Base-by-base conservation (phyloP, 1,140 invertebrate genomes). In the Euwallacea fornicatus region DNA sequence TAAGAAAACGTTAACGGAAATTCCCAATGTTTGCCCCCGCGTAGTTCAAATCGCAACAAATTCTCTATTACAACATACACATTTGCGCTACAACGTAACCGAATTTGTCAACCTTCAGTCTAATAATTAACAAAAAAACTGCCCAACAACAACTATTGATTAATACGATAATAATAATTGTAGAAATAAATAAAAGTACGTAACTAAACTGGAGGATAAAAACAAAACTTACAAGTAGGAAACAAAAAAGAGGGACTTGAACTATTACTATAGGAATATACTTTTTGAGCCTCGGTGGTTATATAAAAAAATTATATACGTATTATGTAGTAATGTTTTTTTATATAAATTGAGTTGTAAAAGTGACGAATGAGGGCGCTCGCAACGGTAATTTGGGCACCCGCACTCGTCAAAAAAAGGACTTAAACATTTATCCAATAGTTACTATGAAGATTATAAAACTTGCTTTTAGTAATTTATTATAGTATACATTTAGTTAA, bases 191-290 rank as follows among this genome's bases (percentile, higher is more conserved):
- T 59, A 67, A 69, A 69, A 8, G 10, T 54, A 42, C 58, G 33
- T 21, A 59, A 59, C 44, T 59, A 16, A 66, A 69, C 54, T 15
- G 43, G 42, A 58, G 13, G 44, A 69, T 50, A 61, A 50, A 62
- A 69, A 61, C 56, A 54, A 54, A 61, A 16, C 66, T 69, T 69
- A 69, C 21, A 69, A 69, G 13, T 61, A 61, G 15, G 11, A 66
- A 67, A 67, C 7, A 53, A 67, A 69, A 47, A 66, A 61, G 10
- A 11, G 55, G 42, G 11, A n/a, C 54, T 61, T 50, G 41, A 61
- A 61, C 66, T 69, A 69, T 69, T 63, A 69, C 60, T 69, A 69
- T 69, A 69, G 67, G 67, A 69, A 69, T 69, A 69, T 43, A 62
- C 10, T 61, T 42, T 61, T 69, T 69, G 67, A 69, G 67, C 67